phyloP scores from a whole-genome alignment of 1,140 invertebrate genomes.

The Anagrus nilaparvatae region DNA sequence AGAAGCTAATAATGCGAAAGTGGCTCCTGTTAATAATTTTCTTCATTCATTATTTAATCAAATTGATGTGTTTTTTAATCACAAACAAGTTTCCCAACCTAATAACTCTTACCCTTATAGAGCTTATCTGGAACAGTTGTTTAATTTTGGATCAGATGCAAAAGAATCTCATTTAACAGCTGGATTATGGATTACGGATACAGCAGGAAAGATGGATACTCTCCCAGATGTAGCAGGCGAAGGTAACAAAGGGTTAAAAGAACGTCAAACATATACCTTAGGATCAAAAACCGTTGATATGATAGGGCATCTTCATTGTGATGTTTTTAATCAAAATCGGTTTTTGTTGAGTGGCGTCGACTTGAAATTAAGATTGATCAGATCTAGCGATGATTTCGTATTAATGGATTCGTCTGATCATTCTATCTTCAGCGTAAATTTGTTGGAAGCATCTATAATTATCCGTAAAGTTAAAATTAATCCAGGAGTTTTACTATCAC shows the following conservation, averaged over 20 bases:
- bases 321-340: slow-evolving; percentile 30
- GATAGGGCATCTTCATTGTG: slow-evolving; percentile 12
- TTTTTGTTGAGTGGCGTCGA: too few relatives aligned
- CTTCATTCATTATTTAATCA: slow-evolving; percentile 35
- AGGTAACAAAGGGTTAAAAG: slow-evolving; percentile 3
- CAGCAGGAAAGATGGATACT: slow-evolving; percentile 14
- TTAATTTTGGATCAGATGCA: slow-evolving; percentile 30
- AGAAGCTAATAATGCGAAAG: too few relatives aligned
- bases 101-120: slow-evolving; percentile 36
- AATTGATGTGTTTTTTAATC: slow-evolving; percentile 36
- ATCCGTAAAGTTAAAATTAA: slow-evolving; percentile 30
- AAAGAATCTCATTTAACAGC: slow-evolving; percentile 33
- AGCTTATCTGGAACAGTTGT: slow-evolving; percentile 36
- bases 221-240: neutral
- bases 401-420: too few relatives aligned
- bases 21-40: slow-evolving; percentile 36
- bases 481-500: slow-evolving; percentile 28
- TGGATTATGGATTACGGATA: slow-evolving; percentile 20
- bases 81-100: slow-evolving; percentile 33
- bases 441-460: slow-evolving; percentile 28
- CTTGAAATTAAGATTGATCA: too few relatives aligned
- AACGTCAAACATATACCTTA: neutral
- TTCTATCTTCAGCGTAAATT: slow-evolving; percentile 20
- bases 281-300: slow-evolving; percentile 12
- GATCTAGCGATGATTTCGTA: too few relatives aligned